These are phyloP conservation scores for Neria commutata DNA, from an alignment of 2,888 invertebrate species.

Conservation along the genomic window DNA sequence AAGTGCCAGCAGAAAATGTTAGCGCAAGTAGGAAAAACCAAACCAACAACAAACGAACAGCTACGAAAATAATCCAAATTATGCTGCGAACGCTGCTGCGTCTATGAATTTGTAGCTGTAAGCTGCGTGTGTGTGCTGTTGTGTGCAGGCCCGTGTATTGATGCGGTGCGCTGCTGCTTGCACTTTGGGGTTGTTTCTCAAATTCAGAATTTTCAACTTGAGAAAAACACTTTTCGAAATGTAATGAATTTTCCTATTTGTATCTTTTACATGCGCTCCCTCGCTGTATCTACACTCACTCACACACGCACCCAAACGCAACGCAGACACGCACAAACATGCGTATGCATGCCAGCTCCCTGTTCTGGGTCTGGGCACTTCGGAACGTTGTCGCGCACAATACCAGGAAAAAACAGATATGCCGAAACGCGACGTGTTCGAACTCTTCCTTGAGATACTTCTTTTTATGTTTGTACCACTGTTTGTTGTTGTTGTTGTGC, in stretches of 20 bases:
- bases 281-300: background rate
- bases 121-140: constrained; percentile 5
- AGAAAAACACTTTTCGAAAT: background rate
- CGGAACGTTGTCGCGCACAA: background rate
- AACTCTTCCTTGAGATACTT: too few relatives aligned
- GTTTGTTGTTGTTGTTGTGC: too few relatives aligned
- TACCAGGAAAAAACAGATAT: background rate
- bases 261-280: background rate
- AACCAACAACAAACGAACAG: background rate
- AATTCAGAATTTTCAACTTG: background rate
- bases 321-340: background rate
- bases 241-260: constrained; percentile 1
- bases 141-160: background rate
- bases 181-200: constrained; percentile 8
- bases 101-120: background rate
- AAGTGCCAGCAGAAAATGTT: background rate
- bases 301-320: background rate
- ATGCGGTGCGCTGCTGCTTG: background rate
- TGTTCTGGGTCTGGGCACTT: background rate
- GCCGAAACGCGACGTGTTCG: background rate
- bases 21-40: background rate
- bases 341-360: background rate
- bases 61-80: constrained; percentile 1
- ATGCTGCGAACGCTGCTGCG: background rate
- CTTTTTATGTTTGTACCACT: background rate